Evolutionary conservation across 2,888 invertebrate genomes (phyloP).

Genomic region (Heliconius charithonia): DNA sequence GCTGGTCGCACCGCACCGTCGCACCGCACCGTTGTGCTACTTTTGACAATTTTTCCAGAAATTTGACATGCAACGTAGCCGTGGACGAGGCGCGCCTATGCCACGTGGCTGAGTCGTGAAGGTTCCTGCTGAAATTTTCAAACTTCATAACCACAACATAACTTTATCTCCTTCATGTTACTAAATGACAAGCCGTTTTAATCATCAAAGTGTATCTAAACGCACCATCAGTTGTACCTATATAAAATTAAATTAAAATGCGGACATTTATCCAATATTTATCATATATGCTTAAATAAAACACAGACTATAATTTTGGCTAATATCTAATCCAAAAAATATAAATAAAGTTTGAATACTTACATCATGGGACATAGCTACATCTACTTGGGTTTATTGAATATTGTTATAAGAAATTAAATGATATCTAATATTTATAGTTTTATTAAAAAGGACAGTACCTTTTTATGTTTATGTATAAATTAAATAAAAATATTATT

Average conservation of each 20-base stretch:
- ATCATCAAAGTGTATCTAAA: neutral
- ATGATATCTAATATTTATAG: neutral
- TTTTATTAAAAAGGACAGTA: neutral
- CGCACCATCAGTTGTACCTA: neutral
- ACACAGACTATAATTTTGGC: neutral
- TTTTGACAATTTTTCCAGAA: conserved; percentile 83
- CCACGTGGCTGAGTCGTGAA: conserved; percentile 67
- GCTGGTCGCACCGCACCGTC: conserved; percentile 59
- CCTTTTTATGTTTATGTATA: neutral
- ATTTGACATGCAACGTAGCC: conserved; percentile 77
- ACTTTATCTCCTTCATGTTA: neutral
- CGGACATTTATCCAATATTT: neutral
- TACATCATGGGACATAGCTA: neutral
- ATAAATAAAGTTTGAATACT: neutral
- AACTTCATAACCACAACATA: neutral
- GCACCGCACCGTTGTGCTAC: conserved; percentile 73
- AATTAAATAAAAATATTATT: neutral
- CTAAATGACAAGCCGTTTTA: neutral
- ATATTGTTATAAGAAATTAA: neutral
- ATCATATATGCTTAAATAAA: neutral
- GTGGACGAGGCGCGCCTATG: conserved; percentile 65
- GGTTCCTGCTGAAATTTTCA: conserved; percentile 43
- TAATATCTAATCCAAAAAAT: neutral
- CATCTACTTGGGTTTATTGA: neutral
- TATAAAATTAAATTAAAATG: neutral